Percentiles rank a stretch among this genome's conserved stretches.
Evolutionary conservation across 1,140 invertebrate genomes (phyloP).

Genomic region (Rhizoglyphus robini): DNA sequence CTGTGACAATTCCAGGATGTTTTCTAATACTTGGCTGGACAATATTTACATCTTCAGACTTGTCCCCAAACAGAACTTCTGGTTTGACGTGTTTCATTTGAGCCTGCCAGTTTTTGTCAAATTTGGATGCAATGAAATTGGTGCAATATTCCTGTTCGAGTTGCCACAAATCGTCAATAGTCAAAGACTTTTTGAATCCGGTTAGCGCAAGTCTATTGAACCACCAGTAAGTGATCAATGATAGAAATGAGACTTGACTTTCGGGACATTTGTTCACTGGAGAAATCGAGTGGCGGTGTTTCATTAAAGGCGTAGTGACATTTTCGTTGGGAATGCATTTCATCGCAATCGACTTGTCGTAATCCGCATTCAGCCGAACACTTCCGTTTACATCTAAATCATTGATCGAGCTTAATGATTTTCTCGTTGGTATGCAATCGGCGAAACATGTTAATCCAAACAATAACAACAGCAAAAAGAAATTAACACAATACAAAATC

Average conservation of each 20-base stretch:
- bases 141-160: constrained; percentile 71
- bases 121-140: constrained; percentile 58
- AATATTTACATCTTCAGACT: not conserved
- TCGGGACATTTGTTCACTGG: too few species aligned
- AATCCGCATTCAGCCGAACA: not conserved
- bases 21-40: not conserved
- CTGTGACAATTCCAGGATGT: not conserved
- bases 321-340: constrained; percentile 31
- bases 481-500: constrained; percentile 66
- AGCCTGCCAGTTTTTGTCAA: constrained; percentile 68
- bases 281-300: too few species aligned
- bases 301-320: not conserved
- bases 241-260: constrained; percentile 64
- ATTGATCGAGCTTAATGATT: not conserved
- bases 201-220: constrained; percentile 47
- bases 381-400: not conserved
- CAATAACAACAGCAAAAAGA: constrained; percentile 51
- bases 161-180: constrained; percentile 70
- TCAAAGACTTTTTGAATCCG: constrained; percentile 69
- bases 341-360: constrained; percentile 24
- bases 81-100: constrained; percentile 20
- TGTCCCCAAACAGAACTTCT: not conserved
- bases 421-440: constrained; percentile 37
- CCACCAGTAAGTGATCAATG: constrained; percentile 76
- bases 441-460: constrained; percentile 67